Base-by-base conservation (phyloP, 2,113 vertebrate species). In the Castor canadensis region DNA sequence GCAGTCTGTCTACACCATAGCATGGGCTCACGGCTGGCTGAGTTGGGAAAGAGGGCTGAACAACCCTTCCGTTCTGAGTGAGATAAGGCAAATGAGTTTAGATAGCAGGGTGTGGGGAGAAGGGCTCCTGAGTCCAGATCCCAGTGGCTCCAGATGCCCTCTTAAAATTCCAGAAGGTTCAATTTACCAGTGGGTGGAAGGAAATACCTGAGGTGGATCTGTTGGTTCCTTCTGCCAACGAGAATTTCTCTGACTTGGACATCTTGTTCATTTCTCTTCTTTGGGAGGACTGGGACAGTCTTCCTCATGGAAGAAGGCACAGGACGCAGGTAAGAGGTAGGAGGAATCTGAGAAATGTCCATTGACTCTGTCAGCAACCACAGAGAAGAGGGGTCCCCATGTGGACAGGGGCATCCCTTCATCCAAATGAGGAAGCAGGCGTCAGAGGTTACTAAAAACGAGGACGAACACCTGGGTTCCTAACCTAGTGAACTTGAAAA, bases 121-220 rank as follows among this genome's bases (percentile, higher is more conserved):
- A 89, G 40, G 77, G 45, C 22, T 26, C 4, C 26, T 72, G 32
- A 28, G 49, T 85, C 60, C 45, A 67, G 77, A 64, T 28, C 35
- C 66, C 54, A 45, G 1, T 35, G 45, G 24, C 52, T 82, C 60
- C 26, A 54, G 62, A 56, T 76, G 38, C 24, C 62, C 62, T 92
- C 58, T 96, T n/a, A 11, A n/a, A n/a, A 7, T 75, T 95, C 69
- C 20, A 80, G 80, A 91, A 95, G 35, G 66, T 89, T 28, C 52
- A 69, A 30, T 69, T 96, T 3, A 22, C 81, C 49, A 35, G 1
- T 32, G 19, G 62, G 32, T 17, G 4, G 64, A 40, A 91, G 69
- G 83, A 83, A 32, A 67, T 85, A 22, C 43, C 67, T 8, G 32
- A 93, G 26, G 40, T 35, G 28, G 73, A 66, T 54, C 15, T 94